Base-by-base conservation (phyloP, 2,888 invertebrate genomes). In the Zonitis immaculata region DNA sequence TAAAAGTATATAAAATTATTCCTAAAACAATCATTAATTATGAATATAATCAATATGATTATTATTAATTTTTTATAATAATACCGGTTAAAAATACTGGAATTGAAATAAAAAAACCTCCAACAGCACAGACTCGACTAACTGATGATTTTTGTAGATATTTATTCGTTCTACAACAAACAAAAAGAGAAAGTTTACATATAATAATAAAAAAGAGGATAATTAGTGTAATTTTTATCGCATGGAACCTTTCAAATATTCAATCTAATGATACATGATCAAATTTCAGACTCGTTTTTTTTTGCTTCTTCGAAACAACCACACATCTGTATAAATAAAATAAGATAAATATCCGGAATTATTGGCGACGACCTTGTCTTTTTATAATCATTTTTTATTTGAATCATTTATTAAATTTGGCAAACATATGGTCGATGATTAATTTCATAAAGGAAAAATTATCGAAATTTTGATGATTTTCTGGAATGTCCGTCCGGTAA, bases 91-190 rank as follows among this genome's bases (percentile, higher is more conserved):
- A 81, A 78, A 95, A 94, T 63, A 93, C 89, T 63, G 95, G 95
- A 79, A 95, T 92, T 52, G 95, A 95, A 70, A 95, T 87, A 74
- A 95, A 95, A 78, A 95, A 95, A 59, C 94, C 95, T 66, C 91
- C 91, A 59, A 95, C 90, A 48, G 95, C 94, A 72, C 94, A 91
- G 26, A 93, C 88, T 63, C 95, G 82, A 58, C 92, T 94, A 60
- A 90, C 86, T 57, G 94, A 91, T 49, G 94, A 93, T 76, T 94
- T 93, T 76, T 91, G 89, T 73, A 95, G 81, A 77, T 93, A 95
- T 78, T 92, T 91, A 76, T 90, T 89, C 58, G 92, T 89, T 73
- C 94, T 93, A 85, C 62, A 85, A 86, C 60, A n/a, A n/a, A 71
- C 68, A 71, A 69, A 52, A 64, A 39, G 39, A 39, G 39, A 39